phyloP scores from a whole-genome alignment of 2,113 vertebrate genomes.

The Protomyctophum bolini region DNA sequence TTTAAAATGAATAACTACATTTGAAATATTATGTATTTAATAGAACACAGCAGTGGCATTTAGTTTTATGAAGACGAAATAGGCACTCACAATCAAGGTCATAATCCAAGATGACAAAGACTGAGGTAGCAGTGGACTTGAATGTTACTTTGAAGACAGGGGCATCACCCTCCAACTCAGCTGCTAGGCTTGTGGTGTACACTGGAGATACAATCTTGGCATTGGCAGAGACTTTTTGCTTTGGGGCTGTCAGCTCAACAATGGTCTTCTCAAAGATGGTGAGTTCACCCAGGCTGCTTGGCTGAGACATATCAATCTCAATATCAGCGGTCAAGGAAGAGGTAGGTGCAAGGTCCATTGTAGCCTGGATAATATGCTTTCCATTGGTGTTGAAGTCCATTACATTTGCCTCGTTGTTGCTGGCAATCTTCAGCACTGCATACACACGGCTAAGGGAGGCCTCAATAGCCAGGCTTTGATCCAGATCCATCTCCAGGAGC shows the following conservation, averaged over 20 bases:
- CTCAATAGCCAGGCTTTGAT: constrained; percentile 84
- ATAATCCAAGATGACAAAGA: constrained; percentile 83
- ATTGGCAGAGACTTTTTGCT: constrained; percentile 80
- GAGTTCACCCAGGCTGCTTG: constrained; percentile 75
- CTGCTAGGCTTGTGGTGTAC: constrained; percentile 80
- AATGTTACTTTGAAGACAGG: constrained; percentile 76
- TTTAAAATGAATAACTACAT: neutral
- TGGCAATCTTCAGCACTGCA: constrained; percentile 77
- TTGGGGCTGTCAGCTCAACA: constrained; percentile 71
- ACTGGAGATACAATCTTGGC: constrained; percentile 81
- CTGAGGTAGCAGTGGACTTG: constrained; percentile 85
- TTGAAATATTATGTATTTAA: neutral
- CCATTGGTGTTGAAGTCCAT: constrained; percentile 74
- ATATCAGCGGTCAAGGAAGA: constrained; percentile 74
- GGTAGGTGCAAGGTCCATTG: constrained; percentile 78
- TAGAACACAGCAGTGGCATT: too few relatives aligned
- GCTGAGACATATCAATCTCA: constrained; percentile 80
- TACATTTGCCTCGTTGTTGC: constrained; percentile 74
- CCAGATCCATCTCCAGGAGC: constrained; percentile 78
- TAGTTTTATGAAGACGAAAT: neutral
- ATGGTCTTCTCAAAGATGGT: constrained; percentile 72
- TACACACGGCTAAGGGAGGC: constrained; percentile 78
- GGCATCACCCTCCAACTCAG: constrained; percentile 73
- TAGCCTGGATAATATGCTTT: constrained; percentile 79
- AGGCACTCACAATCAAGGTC: constrained; percentile 85